Conservation (phyloP, 2,797 vertebrate genomes). For the Typhlichthys eigenmanni region DNA sequence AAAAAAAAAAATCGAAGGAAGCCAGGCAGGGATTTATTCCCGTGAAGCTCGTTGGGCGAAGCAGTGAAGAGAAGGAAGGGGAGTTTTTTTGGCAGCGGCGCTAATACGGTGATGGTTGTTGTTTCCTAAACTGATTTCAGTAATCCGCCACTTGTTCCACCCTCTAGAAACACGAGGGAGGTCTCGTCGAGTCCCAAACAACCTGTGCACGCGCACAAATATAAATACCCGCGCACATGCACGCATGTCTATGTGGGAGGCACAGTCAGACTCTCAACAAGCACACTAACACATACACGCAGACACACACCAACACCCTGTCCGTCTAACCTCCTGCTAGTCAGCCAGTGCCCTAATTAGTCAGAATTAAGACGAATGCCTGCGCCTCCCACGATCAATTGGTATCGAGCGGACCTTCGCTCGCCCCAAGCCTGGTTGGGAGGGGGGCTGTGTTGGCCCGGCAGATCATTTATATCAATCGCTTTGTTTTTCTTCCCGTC, state of each 20-base stretch:
- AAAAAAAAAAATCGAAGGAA: constrained; percentile 29
- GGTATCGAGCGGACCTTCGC: constrained; percentile 76
- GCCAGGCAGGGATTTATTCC: constrained; percentile 54
- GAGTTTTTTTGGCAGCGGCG: constrained; percentile 69
- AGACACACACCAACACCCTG: constrained; percentile 17
- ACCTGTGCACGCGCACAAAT: constrained; percentile 8
- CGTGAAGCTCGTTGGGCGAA: constrained; percentile 63
- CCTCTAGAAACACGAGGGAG: constrained; percentile 69
- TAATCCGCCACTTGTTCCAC: constrained; percentile 71
- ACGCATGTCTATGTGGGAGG: background rate
- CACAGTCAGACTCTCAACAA: background rate
- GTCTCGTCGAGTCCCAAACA: constrained; percentile 55
- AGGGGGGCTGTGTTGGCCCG: constrained; percentile 60
- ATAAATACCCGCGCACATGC: constrained; percentile 2
- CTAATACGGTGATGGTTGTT: constrained; percentile 72
- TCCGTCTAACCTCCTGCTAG: constrained; percentile 63
- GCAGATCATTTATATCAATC: constrained; percentile 82
- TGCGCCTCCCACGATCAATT: constrained; percentile 79
- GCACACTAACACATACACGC: background rate
- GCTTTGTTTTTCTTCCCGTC: constrained; percentile 70
- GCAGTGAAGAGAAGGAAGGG: constrained; percentile 43
- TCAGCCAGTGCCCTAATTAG: constrained; percentile 79
- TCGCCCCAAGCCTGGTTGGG: constrained; percentile 51
- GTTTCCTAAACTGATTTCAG: constrained; percentile 76
- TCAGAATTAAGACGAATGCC: constrained; percentile 84